Percentiles rank a stretch among this genome's conserved stretches.
These are phyloP conservation scores for Flexamia atlantica DNA, from an alignment of 2,888 invertebrate genomes.

Conservation along the genomic window DNA sequence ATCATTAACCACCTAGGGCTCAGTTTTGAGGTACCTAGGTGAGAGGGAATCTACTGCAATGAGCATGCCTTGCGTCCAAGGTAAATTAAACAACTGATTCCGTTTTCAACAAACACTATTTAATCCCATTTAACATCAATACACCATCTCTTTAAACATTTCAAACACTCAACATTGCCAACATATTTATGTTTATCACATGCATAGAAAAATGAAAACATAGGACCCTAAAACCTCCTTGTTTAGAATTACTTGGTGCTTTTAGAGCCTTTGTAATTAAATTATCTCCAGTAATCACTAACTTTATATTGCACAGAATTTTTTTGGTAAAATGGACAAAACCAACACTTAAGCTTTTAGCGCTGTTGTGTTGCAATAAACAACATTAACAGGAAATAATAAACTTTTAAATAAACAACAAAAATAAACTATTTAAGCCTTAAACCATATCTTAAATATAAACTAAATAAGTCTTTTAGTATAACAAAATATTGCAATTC, in stretches of 20 bases:
- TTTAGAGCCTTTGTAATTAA: constrained; percentile 19
- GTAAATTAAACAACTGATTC: background rate
- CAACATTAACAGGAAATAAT: constrained; percentile 4
- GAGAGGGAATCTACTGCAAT: too few species aligned
- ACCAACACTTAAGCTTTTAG: constrained; percentile 2
- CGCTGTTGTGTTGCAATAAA: background rate
- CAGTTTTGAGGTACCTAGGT: too few species aligned
- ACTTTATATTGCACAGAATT: constrained; percentile 52
- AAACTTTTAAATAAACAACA: constrained; percentile 54
- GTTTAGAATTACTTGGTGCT: constrained; percentile 44
- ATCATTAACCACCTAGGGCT: too few species aligned
- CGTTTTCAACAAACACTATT: constrained; percentile 52
- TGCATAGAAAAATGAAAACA: constrained; percentile 42
- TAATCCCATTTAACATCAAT: constrained; percentile 53
- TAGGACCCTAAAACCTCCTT: constrained; percentile 53
- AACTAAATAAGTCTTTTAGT: constrained; percentile 36
- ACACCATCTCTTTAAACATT: constrained; percentile 53
- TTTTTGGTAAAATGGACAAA: constrained; percentile 42
- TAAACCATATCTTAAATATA: constrained; percentile 32
- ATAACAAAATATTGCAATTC: constrained; percentile 24
- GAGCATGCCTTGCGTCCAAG: too few species aligned
- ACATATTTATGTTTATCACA: constrained; percentile 28
- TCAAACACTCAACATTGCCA: background rate
- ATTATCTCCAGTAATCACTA: background rate
- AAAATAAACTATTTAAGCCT: constrained; percentile 5